Conservation (phyloP, 1,140 invertebrate species). For the Lycorma delicatula region DNA sequence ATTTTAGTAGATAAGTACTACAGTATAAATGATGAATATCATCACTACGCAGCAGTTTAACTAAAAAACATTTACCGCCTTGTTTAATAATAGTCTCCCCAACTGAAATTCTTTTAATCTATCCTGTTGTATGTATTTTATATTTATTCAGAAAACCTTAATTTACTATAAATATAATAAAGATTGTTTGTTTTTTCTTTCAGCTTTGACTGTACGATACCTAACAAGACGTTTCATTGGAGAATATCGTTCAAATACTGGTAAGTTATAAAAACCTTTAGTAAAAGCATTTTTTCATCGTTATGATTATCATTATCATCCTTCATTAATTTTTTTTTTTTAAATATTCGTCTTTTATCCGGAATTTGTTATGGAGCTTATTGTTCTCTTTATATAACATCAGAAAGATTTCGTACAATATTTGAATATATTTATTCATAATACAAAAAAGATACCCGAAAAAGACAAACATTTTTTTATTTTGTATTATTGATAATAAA, state of each 20-base stretch:
- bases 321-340: background rate
- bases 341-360: background rate
- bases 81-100: background rate
- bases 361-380: background rate
- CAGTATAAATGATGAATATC: background rate
- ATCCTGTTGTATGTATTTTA: background rate
- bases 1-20: background rate
- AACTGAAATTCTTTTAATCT: background rate
- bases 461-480: no score
- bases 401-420: background rate
- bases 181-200: conserved; percentile 34
- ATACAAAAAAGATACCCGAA: no score
- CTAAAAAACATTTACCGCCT: background rate
- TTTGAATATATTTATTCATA: background rate
- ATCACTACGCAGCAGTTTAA: background rate
- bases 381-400: background rate
- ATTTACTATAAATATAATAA: no score
- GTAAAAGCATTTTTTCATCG: conserved; percentile 1
- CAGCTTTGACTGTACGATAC: conserved; percentile 68
- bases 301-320: background rate
- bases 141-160: background rate
- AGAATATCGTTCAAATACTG: conserved; percentile 71
- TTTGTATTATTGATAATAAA: no score
- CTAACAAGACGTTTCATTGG: conserved; percentile 68
- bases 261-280: conserved; percentile 46